Conservation (phyloP, 2,888 invertebrate species). For the Drosophila limbata region DNA sequence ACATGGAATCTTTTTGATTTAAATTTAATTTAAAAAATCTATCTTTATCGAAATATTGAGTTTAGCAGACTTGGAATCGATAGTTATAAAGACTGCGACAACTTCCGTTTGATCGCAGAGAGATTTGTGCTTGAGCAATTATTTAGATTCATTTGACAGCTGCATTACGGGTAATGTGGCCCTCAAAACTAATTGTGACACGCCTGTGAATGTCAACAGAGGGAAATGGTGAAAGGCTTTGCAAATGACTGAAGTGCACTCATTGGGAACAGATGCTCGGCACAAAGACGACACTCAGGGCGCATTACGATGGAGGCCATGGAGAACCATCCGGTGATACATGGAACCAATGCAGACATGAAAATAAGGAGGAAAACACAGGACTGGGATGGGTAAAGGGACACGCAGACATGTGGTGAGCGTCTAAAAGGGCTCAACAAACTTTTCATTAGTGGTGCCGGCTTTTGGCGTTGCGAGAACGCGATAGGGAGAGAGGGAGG, state of each 20-base stretch:
- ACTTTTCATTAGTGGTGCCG: conserved; percentile 74
- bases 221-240: conserved; percentile 44
- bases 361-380: background rate
- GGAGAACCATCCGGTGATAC: conserved; percentile 17
- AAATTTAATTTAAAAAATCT: too few species aligned
- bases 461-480: conserved; percentile 47
- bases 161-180: conserved; percentile 38
- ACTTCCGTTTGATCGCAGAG: background rate
- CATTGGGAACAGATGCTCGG: conserved; percentile 46
- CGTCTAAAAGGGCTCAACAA: conserved; percentile 74
- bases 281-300: conserved; percentile 44
- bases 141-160: conserved; percentile 50
- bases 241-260: conserved; percentile 68
- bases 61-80: background rate
- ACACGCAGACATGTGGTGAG: conserved; percentile 53
- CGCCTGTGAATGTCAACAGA: conserved; percentile 41
- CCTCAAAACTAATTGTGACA: conserved; percentile 65
- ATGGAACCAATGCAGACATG: conserved; percentile 16
- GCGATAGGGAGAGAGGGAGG: conserved; percentile 2
- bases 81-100: background rate
- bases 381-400: conserved; percentile 4
- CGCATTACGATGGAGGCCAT: conserved; percentile 54
- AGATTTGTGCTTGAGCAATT: conserved; percentile 7
- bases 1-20: too few species aligned
- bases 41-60: background rate